Evolutionary conservation across 1,140 invertebrate genomes (phyloP).

Genomic region (Phymastichus coffea): DNA sequence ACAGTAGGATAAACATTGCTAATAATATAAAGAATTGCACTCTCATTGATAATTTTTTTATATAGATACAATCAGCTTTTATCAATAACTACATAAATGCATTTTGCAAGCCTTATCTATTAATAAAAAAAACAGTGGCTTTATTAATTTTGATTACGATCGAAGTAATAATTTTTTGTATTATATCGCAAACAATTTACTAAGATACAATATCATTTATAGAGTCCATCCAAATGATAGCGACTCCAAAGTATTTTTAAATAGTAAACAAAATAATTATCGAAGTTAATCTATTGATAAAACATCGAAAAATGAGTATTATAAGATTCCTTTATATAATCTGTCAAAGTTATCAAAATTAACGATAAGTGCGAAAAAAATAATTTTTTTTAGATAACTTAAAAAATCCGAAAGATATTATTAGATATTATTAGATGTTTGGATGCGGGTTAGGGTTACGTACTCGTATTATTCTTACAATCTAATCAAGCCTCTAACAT

Average conservation of each 20-base stretch:
- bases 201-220: not conserved
- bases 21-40: slow-evolving; percentile 6
- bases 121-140: too few species aligned
- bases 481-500: not conserved
- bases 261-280: not conserved
- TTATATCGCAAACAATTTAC: not conserved
- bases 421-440: not conserved
- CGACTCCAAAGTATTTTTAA: not conserved
- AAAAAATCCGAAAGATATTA: slow-evolving; percentile 1
- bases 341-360: not conserved
- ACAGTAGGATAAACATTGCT: not conserved
- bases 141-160: slow-evolving; percentile 13
- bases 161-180: slow-evolving; percentile 8
- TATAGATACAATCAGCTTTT: not conserved
- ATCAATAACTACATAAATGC: not conserved
- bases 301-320: not conserved
- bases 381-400: slow-evolving; percentile 3
- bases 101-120: slow-evolving; percentile 13
- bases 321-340: not conserved
- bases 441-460: too few species aligned
- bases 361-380: not conserved
- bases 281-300: slow-evolving; percentile 10
- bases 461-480: slow-evolving; percentile 14
- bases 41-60: not conserved
- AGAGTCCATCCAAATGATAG: slow-evolving; percentile 6